Conservation (phyloP, 2,113 vertebrate genomes). For the Dicrurus megarhynchus region DNA sequence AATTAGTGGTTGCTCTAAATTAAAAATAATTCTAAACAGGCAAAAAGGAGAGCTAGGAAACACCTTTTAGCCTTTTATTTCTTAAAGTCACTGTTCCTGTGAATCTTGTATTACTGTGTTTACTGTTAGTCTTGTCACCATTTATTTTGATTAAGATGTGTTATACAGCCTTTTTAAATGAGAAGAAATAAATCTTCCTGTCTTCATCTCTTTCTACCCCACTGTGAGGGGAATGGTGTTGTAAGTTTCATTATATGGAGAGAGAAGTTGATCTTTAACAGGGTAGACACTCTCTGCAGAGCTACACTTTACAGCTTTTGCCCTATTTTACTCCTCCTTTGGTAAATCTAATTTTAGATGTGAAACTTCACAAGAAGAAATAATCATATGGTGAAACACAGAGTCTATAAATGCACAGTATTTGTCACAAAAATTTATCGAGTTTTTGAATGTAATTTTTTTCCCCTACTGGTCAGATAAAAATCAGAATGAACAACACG, state of each 20-base stretch:
- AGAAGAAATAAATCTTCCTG: conserved; percentile 24
- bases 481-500: fast-evolving
- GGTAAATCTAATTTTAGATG: background rate
- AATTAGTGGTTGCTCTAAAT: background rate
- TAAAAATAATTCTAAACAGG: background rate
- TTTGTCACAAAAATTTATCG: background rate
- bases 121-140: background rate
- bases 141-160: conserved; percentile 12
- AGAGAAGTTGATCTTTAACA: background rate
- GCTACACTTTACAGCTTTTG: background rate
- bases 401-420: background rate
- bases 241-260: background rate
- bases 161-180: background rate
- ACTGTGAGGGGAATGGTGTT: background rate
- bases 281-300: background rate
- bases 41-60: background rate
- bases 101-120: background rate
- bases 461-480: background rate
- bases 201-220: background rate
- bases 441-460: fast-evolving
- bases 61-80: background rate
- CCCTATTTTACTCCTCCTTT: background rate
- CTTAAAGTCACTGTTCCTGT: background rate
- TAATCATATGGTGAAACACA: background rate
- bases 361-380: background rate